These are phyloP conservation scores for Ostrea edulis DNA, from an alignment of 1,140 invertebrate genomes.

Conservation along the genomic window DNA sequence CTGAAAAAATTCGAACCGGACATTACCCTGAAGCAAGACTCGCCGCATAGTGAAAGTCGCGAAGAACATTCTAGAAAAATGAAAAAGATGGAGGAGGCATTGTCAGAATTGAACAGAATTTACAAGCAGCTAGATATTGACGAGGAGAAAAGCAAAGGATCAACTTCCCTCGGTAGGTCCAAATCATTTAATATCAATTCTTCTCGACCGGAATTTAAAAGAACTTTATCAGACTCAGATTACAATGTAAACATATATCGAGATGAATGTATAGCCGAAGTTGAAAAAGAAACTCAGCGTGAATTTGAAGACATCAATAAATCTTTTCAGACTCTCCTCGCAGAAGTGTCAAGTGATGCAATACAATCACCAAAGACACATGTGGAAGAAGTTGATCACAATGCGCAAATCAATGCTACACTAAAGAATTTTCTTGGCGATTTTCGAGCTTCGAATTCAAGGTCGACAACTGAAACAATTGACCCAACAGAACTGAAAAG, in stretches of 20 bases:
- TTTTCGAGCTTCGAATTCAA: conserved; percentile 44
- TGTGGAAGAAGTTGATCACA: conserved; percentile 11
- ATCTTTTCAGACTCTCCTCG: conserved; percentile 73
- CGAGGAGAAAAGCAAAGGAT: conserved; percentile 57
- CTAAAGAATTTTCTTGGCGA: conserved; percentile 58
- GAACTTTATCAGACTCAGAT: conserved; percentile 49
- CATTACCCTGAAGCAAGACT: conserved; percentile 55
- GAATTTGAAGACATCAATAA: conserved; percentile 75
- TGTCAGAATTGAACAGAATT: conserved; percentile 72
- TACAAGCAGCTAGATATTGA: conserved; percentile 69
- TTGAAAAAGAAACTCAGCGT: conserved; percentile 68
- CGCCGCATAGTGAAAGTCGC: conserved; percentile 53
- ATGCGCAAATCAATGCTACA: conserved; percentile 56
- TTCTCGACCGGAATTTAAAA: conserved; percentile 49
- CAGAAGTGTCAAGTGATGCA: conserved; percentile 64
- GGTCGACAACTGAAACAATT: conserved; percentile 5
- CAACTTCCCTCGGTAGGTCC: conserved; percentile 41
- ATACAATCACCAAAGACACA: conserved; percentile 44
- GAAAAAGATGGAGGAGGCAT: conserved; percentile 71
- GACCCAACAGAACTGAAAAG: neutral
- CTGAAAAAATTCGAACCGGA: conserved; percentile 71
- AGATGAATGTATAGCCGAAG: conserved; percentile 58
- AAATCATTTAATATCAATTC: conserved; percentile 41
- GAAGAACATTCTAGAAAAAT: conserved; percentile 64
- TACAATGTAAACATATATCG: conserved; percentile 44